Base-by-base conservation (phyloP, 2,888 invertebrate genomes). In the Ectemnius cavifrons region DNA sequence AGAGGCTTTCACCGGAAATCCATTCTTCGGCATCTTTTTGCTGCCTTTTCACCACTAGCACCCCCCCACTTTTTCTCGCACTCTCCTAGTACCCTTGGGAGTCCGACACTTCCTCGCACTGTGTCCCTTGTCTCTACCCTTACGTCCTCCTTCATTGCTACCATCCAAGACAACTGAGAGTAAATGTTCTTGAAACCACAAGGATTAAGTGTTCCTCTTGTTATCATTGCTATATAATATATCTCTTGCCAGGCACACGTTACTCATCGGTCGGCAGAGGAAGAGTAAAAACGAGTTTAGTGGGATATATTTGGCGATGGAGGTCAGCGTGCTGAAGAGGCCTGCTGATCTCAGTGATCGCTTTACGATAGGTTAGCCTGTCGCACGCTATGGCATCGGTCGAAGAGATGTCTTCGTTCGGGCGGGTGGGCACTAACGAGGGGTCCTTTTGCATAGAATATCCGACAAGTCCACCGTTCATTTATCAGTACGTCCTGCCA, bases 401-500 rank as follows among this genome's bases (percentile, higher is more conserved):
- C 52, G 14, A 14, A 52, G 52, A 52, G 52, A 52, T 14, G 52
- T 67, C 64, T 74, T 71, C 56, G 59, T 60, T 56, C 59, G 49
- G 75, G 8, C 37, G 64, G 49, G 58, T 59, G 67, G 63, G 61
- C 65, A 62, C 65, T 77, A 75, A 75, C 71, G 77, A 75, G 68
- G 49, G 66, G 64, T 3, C 59, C 72, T 56, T 73, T 72, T 72
- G 75, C 77, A 78, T 72, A 66, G 61, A 75, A 78, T 76, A 70
- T 64, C 75, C 63, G 57, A 60, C 64, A 56, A 57, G 67, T 72
- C 37, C 61, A 56, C 65, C 66, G 79, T 72, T 83, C 86, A 86
- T 87, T 87, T 86, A 86, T 87, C 87, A 87, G 85, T 86, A 81
- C 76, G 76, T 73, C 77, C 71, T 79, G 75, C 78, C 75, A 85